Percentiles rank a stretch among this genome's conserved stretches.
Conservation (phyloP, 37 sponge, comb jelly and placozoan genomes). For the Petrosia ficiformis region DNA sequence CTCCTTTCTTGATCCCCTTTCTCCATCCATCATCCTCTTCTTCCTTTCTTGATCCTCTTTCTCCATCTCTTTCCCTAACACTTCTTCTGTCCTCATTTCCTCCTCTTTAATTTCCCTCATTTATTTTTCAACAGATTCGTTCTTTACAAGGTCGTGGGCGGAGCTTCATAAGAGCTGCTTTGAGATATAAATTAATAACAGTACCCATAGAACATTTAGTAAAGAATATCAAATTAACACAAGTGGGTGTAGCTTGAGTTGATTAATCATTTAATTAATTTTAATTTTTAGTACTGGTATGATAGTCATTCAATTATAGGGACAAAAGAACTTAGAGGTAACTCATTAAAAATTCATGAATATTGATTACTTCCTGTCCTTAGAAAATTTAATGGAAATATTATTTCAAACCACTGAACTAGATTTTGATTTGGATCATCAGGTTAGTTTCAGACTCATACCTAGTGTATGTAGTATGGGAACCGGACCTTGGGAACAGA, state of each 20-base stretch:
- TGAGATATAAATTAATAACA: slow-evolving; percentile 61
- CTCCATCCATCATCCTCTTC: too few species aligned
- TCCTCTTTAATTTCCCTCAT: not conserved
- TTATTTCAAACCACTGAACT: slow-evolving; percentile 74
- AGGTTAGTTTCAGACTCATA: slow-evolving; percentile 3
- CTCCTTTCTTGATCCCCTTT: too few species aligned
- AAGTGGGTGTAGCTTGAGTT: slow-evolving; percentile 22
- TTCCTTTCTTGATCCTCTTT: too few species aligned
- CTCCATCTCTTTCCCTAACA: too few species aligned
- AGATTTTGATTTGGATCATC: slow-evolving; percentile 47
- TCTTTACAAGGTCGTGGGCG: slow-evolving; percentile 54
- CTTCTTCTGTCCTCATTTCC: too few species aligned
- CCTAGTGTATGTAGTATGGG: too few species aligned
- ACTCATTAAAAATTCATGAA: not conserved
- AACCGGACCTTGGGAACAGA: too few species aligned
- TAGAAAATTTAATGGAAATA: slow-evolving; percentile 50
- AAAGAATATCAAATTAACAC: slow-evolving; percentile 51
- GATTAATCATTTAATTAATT: not conserved
- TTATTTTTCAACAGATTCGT: slow-evolving; percentile 19
- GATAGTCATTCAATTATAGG: not conserved
- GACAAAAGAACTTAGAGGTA: not conserved
- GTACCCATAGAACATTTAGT: slow-evolving; percentile 74
- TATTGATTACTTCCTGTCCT: not conserved
- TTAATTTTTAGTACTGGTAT: not conserved
- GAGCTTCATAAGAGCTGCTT: slow-evolving; percentile 66